Evolutionary conservation across 2,888 invertebrate species (phyloP), one percentile per base, ranked within the genome.

Genomic region (Epinotia brunnichana): DNA sequence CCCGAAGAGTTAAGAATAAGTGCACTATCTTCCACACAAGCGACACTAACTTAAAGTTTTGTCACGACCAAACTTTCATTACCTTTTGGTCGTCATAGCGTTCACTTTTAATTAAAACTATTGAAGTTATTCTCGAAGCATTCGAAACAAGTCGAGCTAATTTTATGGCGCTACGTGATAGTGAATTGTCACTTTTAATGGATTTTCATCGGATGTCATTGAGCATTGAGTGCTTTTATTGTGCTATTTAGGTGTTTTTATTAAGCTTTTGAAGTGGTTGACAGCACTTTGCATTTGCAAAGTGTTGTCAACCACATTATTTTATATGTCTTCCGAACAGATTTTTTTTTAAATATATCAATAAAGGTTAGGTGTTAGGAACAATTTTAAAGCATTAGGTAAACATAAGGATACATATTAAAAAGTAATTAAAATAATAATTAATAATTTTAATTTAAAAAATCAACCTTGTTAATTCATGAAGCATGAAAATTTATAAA

Each of bases 21-120:
- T 13, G 48, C n/a, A 29, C 10, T 15, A 21, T 35, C 7, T 9
- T 35, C 11, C 62, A 62, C 15, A 59, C 39, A n/a, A 57, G 21
- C 41, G 44, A 21, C 57, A 15, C 29, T 48, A 24, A 44, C 48
- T 62, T 24, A 24, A 62, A 62, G 62, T 62, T 62, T 48, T 13
- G 3, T 62, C 48, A 63, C 29, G 24, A 63, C 17, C 9, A 19
- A 64, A 63, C 17, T 64, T 39, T 35, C 53, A 61, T 61, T 35
- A 53, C 64, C 29, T 63, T 10, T 53, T 29, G 35, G 17, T n/a
- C n/a, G 17, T 2, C 17, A 29, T n/a, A 35, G 35, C 35, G 29
- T 29, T 56, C 24, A 54, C 35, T 64, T 59, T 64, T 64, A 64
- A 64, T 64, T 64, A 64, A 64, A 64, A 64, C 53, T 53, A 54